A percentile compares a stretch with the other conserved stretches of the same genome.
phyloP scores from a whole-genome alignment of 2,113 vertebrate species.

The Elaphurus davidianus region DNA sequence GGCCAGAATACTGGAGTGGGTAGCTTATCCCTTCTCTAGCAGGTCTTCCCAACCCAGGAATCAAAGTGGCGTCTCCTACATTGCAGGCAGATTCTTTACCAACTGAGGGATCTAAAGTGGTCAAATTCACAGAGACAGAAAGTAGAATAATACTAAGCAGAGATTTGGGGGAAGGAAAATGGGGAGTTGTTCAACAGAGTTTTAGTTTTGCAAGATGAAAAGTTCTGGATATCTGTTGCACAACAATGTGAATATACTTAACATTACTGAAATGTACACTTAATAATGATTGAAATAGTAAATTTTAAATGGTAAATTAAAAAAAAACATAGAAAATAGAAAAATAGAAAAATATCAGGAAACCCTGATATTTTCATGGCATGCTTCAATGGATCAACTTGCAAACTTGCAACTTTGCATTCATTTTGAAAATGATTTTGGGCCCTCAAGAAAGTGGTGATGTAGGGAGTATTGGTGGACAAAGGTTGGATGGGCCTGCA shows the following conservation, averaged over 20 bases:
- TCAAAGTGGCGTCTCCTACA: neutral
- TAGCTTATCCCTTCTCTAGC: neutral
- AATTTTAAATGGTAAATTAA: neutral
- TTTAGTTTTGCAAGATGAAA: neutral
- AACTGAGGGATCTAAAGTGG: neutral
- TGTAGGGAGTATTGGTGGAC: neutral
- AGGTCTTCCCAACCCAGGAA: neutral
- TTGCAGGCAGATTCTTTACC: neutral
- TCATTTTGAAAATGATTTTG: neutral
- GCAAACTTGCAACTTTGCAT: neutral
- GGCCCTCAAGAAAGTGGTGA: neutral
- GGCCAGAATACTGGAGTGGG: neutral
- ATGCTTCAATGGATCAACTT: neutral
- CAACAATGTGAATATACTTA: neutral
- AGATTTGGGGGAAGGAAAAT: neutral
- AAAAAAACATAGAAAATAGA: neutral
- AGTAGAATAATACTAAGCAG: neutral
- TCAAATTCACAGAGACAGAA: neutral
- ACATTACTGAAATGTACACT: neutral
- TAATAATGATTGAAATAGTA: neutral
- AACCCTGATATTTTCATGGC: neutral
- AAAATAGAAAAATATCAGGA: too few relatives aligned
- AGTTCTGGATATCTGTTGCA: neutral
- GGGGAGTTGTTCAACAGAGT: neutral
- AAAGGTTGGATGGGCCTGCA: neutral